Evolutionary conservation across 1,140 invertebrate species (phyloP), one percentile per base, ranked within the genome.

Genomic region (Maconellicoccus hirsutus): DNA sequence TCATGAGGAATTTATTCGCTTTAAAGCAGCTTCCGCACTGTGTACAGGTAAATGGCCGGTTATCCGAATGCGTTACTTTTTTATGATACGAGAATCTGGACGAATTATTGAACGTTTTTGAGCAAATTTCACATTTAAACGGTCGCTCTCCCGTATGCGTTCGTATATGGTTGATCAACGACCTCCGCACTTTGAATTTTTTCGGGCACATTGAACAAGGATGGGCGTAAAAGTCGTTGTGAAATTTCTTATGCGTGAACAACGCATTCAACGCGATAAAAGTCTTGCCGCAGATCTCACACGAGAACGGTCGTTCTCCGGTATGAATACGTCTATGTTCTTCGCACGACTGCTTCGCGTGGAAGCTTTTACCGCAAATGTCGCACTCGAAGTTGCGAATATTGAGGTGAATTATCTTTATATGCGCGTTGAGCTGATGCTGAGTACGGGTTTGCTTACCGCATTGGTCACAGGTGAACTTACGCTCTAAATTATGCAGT

Each of bases 391-490:
- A 81, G 3, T 81, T 82, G 59, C 79, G 77, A 6, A 79, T 80
- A 70, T 82, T 80, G 4, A 79, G 81, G 72, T 83, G 82, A 0
- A 81, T 79, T 16, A 81, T 77, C 71, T 80, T 81, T 21, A 87
- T 70, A 76, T 89, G 87, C 16, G 84, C 79, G 4, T 81, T 81
- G 19, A 87, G 77, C 6, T 86, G 85, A 76, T 84, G 81, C 1
- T 83, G 82, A 16, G 86, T 82, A 22, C 86, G 80, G 77, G 90
- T 91, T 71, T 86, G 84, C 76, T 89, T 90, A 0, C 87, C 87
- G 76, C 89, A 91, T 0, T 88, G 77, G 73, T 86, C 84, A 75
- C 89, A 91, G 19, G 86, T 85, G 75, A 85, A 89, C 1, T 87
- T 86, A 70, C 87, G 83, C 77, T 91, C 88, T 75, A 81, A 82